These are phyloP conservation scores for Ichneumoninae sp. DNA, from an alignment of 2,888 invertebrate species.

Conservation along the genomic window DNA sequence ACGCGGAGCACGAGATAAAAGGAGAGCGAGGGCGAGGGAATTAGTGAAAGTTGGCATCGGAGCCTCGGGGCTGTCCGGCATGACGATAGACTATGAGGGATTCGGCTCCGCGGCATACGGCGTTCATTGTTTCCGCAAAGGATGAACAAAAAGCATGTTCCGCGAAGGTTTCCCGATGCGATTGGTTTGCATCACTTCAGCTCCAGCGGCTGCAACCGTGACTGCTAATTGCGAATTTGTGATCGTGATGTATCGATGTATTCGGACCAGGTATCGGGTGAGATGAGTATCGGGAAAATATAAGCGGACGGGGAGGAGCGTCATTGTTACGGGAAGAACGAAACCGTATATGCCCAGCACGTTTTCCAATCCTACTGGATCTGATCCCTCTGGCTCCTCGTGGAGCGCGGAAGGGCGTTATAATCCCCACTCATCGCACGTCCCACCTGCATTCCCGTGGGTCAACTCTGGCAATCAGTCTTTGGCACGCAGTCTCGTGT, in stretches of 20 bases:
- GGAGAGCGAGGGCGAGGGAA: constrained; percentile 1
- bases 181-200: not conserved
- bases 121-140: not conserved
- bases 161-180: not conserved
- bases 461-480: constrained; percentile 73
- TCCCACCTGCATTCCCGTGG: constrained; percentile 69
- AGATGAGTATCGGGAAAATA: constrained; percentile 10
- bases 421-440: constrained; percentile 69
- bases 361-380: constrained; percentile 57
- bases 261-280: not conserved
- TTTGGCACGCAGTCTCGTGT: constrained; percentile 70
- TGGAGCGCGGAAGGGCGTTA: constrained; percentile 33
- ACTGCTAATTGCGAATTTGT: not conserved
- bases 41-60: constrained; percentile 15
- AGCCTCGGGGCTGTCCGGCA: not conserved
- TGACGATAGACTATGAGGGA: not conserved
- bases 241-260: not conserved
- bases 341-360: constrained; percentile 48
- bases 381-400: constrained; percentile 34
- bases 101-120: not conserved
- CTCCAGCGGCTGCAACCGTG: not conserved
- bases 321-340: constrained; percentile 11
- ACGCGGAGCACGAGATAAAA: not conserved
- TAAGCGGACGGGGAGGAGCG: constrained; percentile 2
- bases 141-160: not conserved